A percentile compares a stretch with the other conserved stretches of the same genome.
Conservation (phyloP, 2,113 vertebrate genomes). For the Dipodomys ordii region DNA sequence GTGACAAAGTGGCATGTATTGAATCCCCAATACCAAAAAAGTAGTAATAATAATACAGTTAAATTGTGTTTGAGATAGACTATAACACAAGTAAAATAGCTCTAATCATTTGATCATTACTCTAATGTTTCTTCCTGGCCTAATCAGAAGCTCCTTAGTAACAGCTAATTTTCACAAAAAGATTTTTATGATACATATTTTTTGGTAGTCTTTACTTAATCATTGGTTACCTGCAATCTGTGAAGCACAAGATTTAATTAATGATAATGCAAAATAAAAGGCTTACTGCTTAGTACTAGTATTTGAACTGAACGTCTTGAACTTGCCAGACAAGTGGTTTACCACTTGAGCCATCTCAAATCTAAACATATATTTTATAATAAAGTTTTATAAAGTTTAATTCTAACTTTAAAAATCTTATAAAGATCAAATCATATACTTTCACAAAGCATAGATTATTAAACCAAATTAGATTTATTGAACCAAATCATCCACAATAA, state of each 20-base stretch:
- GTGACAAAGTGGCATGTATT: background rate
- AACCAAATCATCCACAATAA: conserved; percentile 20
- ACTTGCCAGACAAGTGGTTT: no score
- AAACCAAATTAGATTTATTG: background rate
- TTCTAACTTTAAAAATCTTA: conserved; percentile 3
- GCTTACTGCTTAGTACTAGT: background rate
- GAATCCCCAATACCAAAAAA: no score
- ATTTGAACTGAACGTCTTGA: no score
- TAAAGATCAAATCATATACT: background rate
- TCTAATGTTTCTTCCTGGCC: background rate
- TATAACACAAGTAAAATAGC: background rate
- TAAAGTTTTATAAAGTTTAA: background rate
- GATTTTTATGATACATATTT: background rate
- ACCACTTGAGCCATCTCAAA: background rate
- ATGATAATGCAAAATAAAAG: conserved; percentile 26
- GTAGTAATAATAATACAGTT: no score
- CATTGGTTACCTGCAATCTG: background rate
- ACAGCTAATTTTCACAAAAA: background rate
- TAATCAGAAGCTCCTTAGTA: background rate
- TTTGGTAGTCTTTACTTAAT: conserved; percentile 19
- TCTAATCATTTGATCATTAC: background rate
- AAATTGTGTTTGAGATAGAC: background rate
- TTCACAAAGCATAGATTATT: background rate
- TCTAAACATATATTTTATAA: background rate
- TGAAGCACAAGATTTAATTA: background rate